These are phyloP conservation scores for Tortrix viridana DNA, from an alignment of 2,888 invertebrate species.

Conservation along the genomic window DNA sequence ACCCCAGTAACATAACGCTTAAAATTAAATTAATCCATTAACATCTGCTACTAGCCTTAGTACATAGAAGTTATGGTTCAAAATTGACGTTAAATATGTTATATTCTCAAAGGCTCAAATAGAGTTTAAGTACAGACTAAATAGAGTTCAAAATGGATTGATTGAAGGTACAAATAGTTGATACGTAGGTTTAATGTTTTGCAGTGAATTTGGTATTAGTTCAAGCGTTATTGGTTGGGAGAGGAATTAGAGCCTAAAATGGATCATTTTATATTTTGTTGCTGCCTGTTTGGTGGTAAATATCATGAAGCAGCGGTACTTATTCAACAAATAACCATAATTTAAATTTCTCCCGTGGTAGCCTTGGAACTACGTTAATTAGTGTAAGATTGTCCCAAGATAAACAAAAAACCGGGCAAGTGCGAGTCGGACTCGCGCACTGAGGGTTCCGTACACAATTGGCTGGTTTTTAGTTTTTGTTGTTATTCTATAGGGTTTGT, in stretches of 20 bases:
- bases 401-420: no score
- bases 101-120: background rate
- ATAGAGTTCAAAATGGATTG: constrained; percentile 13
- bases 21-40: constrained; percentile 2
- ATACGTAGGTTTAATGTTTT: constrained; percentile 9
- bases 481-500: no score
- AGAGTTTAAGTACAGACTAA: background rate
- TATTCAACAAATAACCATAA: no score
- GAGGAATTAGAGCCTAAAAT: background rate
- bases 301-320: no score
- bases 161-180: background rate
- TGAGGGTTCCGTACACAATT: no score
- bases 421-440: no score
- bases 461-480: no score
- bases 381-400: no score
- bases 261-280: background rate
- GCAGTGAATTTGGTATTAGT: constrained; percentile 13
- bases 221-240: constrained; percentile 1
- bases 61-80: no score
- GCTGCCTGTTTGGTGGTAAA: no score
- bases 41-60: background rate
- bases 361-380: no score
- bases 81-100: background rate
- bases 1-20: background rate
- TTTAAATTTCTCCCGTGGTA: no score